These are phyloP conservation scores for Hiodon tergisus DNA, from an alignment of 2,113 vertebrate species.

Conservation along the genomic window DNA sequence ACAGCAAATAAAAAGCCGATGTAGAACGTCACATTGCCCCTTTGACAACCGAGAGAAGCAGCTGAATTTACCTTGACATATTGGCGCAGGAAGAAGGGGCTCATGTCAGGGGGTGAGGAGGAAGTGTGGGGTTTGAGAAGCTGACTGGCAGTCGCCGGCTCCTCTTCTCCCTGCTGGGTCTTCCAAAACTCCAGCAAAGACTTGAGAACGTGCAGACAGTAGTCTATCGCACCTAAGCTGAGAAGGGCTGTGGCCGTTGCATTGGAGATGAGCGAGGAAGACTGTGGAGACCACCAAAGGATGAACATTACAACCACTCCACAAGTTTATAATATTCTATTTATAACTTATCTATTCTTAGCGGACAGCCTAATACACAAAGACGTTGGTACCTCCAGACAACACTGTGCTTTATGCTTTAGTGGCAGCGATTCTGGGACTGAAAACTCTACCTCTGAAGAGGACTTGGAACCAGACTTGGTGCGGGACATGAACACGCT, in stretches of 20 bases:
- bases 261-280: conserved; percentile 94
- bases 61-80: conserved; percentile 84
- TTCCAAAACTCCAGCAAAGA: conserved; percentile 97
- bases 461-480: conserved; percentile 93
- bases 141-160: conserved; percentile 82
- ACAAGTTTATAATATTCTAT: too few species aligned
- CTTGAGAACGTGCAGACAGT: conserved; percentile 92
- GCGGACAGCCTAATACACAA: too few species aligned
- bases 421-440: not conserved
- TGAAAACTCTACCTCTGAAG: conserved; percentile 77
- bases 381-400: too few species aligned
- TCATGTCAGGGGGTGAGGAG: conserved; percentile 95
- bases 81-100: conserved; percentile 94
- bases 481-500: conserved; percentile 99
- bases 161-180: conserved; percentile 90
- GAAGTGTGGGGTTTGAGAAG: conserved; percentile 91
- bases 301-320: conserved; percentile 22
- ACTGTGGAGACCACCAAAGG: conserved; percentile 57
- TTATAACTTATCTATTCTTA: too few species aligned
- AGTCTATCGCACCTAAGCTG: conserved; percentile 90
- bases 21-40: not conserved
- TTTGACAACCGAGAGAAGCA: not conserved
- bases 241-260: conserved; percentile 89
- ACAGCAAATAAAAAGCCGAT: too few species aligned
- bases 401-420: not conserved